Evolutionary conservation across 53 echinoderm and acorn worm species (phyloP).

Genomic region (Arbacia lixula): DNA sequence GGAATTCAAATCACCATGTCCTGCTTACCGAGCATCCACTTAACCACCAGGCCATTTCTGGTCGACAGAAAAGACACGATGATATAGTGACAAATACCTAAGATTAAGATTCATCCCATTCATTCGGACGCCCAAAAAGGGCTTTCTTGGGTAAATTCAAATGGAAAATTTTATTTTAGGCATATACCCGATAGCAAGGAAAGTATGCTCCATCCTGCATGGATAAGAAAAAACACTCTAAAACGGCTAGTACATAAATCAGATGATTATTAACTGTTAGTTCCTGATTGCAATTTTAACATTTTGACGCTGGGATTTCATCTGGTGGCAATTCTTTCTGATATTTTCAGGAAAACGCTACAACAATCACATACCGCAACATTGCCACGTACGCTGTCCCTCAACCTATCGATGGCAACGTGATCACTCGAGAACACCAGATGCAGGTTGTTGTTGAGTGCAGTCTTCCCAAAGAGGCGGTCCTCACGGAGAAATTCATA

Average conservation of each 20-base stretch:
- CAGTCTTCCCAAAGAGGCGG: neutral
- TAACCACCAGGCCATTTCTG: no score
- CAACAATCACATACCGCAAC: neutral
- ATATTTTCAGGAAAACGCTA: slow-evolving; percentile 1
- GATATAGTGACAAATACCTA: no score
- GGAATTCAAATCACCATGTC: no score
- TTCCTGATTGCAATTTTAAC: neutral
- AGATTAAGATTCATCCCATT: no score
- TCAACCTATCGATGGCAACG: neutral
- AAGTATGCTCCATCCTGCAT: no score
- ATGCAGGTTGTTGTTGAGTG: slow-evolving; percentile 21
- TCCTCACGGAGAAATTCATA: neutral
- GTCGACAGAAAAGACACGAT: no score
- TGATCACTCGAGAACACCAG: neutral
- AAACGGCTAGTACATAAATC: neutral
- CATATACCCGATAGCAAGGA: no score
- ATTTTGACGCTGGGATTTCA: neutral
- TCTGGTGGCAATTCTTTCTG: no score
- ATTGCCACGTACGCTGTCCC: neutral
- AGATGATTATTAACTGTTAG: neutral
- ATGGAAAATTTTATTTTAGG: no score
- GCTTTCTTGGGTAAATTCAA: no score
- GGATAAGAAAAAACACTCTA: neutral
- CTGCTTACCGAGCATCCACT: no score
- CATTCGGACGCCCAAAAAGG: no score